phyloP scores from a whole-genome alignment of 2,113 vertebrate genomes.

The Barbus barbus region DNA sequence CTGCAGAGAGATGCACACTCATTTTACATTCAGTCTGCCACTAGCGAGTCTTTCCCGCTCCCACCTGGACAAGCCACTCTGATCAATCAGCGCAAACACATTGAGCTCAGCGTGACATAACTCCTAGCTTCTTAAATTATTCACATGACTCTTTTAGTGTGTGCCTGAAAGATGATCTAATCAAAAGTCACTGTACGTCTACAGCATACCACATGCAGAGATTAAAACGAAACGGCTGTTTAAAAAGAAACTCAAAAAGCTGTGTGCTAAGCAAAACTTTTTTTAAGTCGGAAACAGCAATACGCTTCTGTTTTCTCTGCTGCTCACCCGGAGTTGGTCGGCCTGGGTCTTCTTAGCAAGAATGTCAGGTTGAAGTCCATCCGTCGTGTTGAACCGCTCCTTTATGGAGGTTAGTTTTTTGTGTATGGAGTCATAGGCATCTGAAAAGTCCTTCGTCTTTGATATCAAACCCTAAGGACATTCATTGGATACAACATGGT shows the following conservation, averaged over 20 bases:
- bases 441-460: conserved; percentile 82
- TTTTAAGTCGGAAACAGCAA: background rate
- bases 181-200: conserved; percentile 29
- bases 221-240: conserved; percentile 13
- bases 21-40: conserved; percentile 11
- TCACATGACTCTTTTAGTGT: conserved; percentile 17
- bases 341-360: conserved; percentile 84
- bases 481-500: background rate
- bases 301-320: background rate
- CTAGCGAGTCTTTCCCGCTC: background rate
- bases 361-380: conserved; percentile 77
- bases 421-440: conserved; percentile 70
- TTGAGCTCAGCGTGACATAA: conserved; percentile 3
- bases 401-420: conserved; percentile 73
- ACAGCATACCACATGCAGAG: conserved; percentile 7
- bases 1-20: conserved; percentile 65
- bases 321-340: conserved; percentile 82
- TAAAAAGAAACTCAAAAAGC: conserved; percentile 15
- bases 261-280: background rate
- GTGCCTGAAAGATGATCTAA: conserved; percentile 10
- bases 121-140: conserved; percentile 12
- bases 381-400: conserved; percentile 68
- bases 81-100: conserved; percentile 30
- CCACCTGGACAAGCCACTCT: background rate
- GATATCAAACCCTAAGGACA: conserved; percentile 75